Evolutionary conservation across 2,113 vertebrate species (phyloP).

Genomic region (Alectura lathami): DNA sequence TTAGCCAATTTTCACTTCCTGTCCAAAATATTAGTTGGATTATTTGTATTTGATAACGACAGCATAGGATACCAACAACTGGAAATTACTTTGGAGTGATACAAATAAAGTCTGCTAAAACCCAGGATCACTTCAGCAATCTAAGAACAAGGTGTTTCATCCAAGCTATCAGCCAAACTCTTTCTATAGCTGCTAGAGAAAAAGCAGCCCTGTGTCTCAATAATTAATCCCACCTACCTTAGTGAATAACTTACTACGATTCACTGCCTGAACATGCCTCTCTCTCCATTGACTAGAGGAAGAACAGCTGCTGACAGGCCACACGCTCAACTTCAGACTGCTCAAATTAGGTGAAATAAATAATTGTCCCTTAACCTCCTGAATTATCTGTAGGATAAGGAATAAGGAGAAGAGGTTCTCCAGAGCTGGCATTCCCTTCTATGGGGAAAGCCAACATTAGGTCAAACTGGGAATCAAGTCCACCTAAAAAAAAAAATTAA

Average conservation of each 20-base stretch:
- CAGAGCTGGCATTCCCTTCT: neutral
- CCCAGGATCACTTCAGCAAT: neutral
- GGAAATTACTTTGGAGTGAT: neutral
- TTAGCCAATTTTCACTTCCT: neutral
- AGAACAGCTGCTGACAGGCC: neutral
- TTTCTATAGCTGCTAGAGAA: neutral
- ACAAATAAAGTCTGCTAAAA: neutral
- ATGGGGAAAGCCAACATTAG: fast-evolving
- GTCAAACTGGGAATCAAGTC: neutral
- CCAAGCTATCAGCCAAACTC: neutral
- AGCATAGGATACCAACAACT: neutral
- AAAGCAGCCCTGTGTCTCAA: neutral
- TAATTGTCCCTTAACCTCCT: neutral
- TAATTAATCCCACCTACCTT: neutral
- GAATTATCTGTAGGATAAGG: neutral
- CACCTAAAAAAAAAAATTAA: neutral
- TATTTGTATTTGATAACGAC: neutral
- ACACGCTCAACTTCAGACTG: neutral
- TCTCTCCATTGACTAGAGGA: neutral
- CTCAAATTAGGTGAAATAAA: neutral
- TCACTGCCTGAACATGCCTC: neutral
- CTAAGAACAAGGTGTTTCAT: neutral
- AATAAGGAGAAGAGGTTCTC: neutral
- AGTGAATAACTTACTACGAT: neutral
- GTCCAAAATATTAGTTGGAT: neutral